A percentile compares a stretch with the other conserved stretches of the same genome.
These are phyloP conservation scores for Prunella himalayana DNA, from an alignment of 2,113 vertebrate genomes.

Conservation along the genomic window DNA sequence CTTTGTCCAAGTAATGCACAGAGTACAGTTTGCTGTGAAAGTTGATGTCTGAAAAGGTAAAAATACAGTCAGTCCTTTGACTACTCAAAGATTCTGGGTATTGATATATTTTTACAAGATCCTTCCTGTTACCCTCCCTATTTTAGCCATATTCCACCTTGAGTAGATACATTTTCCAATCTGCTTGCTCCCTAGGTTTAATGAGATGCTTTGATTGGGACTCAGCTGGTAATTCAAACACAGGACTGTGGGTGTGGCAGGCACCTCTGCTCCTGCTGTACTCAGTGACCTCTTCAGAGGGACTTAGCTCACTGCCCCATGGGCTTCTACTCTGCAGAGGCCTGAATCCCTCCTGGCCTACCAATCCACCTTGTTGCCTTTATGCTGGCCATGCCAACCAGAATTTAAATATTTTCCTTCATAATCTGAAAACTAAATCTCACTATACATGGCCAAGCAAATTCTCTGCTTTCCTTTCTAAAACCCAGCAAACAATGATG, in stretches of 20 bases:
- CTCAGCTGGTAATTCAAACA: neutral
- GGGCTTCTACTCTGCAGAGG: neutral
- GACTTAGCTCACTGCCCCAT: neutral
- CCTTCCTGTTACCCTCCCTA: neutral
- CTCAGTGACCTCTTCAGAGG: neutral
- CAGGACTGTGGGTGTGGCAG: neutral
- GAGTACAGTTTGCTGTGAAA: neutral
- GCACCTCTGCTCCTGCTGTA: neutral
- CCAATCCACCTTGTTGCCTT: neutral
- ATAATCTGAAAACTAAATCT: neutral
- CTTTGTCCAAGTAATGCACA: neutral
- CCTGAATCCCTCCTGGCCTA: neutral
- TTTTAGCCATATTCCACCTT: neutral
- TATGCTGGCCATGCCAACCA: neutral
- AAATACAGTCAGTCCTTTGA: neutral
- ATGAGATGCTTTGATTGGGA: neutral
- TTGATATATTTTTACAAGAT: neutral
- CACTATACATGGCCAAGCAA: neutral
- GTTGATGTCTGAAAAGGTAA: neutral
- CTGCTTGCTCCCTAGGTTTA: neutral
- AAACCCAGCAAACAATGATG: neutral
- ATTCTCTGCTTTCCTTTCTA: neutral
- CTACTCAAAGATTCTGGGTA: neutral
- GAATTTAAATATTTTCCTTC: neutral
- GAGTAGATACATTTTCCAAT: neutral